Evolutionary conservation across 35 echinoderm and acorn worm species (phyloP).

Genomic region (Ptychodera flava): DNA sequence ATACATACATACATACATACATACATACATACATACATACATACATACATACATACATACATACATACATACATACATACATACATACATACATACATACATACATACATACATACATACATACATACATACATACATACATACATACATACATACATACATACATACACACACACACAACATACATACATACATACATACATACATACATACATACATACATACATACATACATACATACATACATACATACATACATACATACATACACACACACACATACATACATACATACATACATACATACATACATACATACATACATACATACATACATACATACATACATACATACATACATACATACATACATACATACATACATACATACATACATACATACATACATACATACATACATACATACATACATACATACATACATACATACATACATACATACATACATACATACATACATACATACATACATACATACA

Average conservation of each 20-base stretch:
- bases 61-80: background rate
- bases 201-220: constrained; percentile 2
- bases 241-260: background rate
- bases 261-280: background rate
- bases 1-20: background rate
- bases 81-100: background rate
- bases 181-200: constrained; percentile 2
- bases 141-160: background rate
- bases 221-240: background rate
- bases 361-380: background rate
- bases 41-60: background rate
- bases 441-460: constrained; percentile 2
- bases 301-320: constrained; percentile 2
- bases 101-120: background rate
- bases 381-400: background rate
- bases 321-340: background rate
- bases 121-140: background rate
- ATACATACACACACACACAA: background rate
- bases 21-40: background rate
- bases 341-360: constrained; percentile 2
- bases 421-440: background rate
- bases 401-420: background rate
- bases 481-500: background rate
- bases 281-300: background rate
- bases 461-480: background rate